phyloP scores from a whole-genome alignment of 2,888 invertebrate species.

The Acronicta psi region DNA sequence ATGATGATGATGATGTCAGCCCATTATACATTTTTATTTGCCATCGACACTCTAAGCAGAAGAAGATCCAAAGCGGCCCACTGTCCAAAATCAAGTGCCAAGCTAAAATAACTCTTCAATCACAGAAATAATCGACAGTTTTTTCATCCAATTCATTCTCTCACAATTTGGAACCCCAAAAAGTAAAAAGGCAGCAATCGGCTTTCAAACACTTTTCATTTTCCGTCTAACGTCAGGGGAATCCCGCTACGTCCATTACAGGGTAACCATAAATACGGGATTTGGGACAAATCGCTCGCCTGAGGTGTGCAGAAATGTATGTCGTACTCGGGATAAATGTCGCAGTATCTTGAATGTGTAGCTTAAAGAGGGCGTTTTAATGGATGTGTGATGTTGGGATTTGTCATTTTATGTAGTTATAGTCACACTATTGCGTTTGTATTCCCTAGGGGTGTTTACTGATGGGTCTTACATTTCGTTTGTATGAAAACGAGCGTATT shows the following conservation, averaged over 20 bases:
- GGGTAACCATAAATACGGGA: slow-evolving; percentile 36
- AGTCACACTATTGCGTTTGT: no score
- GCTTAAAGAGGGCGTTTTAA: slow-evolving; percentile 34
- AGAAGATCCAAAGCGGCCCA: no score
- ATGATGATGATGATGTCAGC: no score
- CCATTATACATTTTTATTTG: no score
- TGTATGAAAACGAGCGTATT: no score
- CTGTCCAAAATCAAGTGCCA: no score
- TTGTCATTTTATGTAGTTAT: slow-evolving; percentile 23
- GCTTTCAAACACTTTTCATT: slow-evolving; percentile 41
- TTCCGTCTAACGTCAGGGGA: slow-evolving; percentile 20
- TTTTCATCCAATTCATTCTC: slow-evolving; percentile 3
- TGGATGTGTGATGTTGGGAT: slow-evolving; percentile 29
- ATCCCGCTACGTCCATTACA: slow-evolving; percentile 41
- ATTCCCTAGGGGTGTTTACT: no score
- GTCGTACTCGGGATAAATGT: slow-evolving; percentile 45
- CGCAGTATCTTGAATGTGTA: slow-evolving; percentile 17
- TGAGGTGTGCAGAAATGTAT: slow-evolving; percentile 33
- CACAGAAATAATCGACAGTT: neutral
- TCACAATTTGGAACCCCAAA: slow-evolving; percentile 18
- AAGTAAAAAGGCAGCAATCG: slow-evolving; percentile 33
- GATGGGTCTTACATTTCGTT: no score
- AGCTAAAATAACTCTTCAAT: neutral
- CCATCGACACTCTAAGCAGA: no score
- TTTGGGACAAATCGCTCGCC: slow-evolving; percentile 29